Conservation (phyloP, 2,888 invertebrate species). For the Dynastes maya region DNA sequence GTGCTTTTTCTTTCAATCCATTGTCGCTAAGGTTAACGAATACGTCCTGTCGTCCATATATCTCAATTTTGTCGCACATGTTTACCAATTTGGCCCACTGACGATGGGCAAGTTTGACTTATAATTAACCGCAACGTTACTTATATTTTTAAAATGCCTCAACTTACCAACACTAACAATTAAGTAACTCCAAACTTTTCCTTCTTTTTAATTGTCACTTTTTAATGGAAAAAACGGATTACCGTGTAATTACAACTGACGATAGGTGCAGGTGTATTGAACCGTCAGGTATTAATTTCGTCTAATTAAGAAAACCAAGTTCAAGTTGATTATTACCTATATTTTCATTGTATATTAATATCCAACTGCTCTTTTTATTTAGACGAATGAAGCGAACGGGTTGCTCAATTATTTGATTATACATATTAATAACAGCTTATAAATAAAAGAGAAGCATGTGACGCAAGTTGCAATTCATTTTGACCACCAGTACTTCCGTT, state of each 20-base stretch:
- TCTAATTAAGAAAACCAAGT: conserved; percentile 12
- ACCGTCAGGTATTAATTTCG: conserved; percentile 18
- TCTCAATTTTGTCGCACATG: conserved; percentile 25
- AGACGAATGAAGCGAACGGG: too few species aligned
- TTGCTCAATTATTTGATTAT: too few species aligned
- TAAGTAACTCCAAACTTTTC: conserved; percentile 15
- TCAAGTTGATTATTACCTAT: background rate
- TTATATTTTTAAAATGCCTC: background rate
- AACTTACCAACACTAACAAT: conserved; percentile 16
- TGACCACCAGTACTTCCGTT: too few species aligned
- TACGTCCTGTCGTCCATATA: conserved; percentile 16
- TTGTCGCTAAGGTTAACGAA: conserved; percentile 31
- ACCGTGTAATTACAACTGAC: conserved; percentile 39
- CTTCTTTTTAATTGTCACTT: conserved; percentile 8
- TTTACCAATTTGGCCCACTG: conserved; percentile 17
- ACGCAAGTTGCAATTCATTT: too few species aligned
- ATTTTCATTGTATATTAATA: too few species aligned
- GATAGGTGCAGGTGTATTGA: conserved; percentile 34
- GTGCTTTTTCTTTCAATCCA: conserved; percentile 18
- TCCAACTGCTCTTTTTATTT: too few species aligned
- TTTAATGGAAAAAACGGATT: conserved; percentile 39
- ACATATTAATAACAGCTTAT: background rate
- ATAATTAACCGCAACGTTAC: conserved; percentile 24
- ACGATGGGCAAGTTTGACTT: conserved; percentile 8
- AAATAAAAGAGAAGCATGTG: too few species aligned